Evolutionary conservation across 2,113 vertebrate species (phyloP).

Genomic region (Eira barbara): DNA sequence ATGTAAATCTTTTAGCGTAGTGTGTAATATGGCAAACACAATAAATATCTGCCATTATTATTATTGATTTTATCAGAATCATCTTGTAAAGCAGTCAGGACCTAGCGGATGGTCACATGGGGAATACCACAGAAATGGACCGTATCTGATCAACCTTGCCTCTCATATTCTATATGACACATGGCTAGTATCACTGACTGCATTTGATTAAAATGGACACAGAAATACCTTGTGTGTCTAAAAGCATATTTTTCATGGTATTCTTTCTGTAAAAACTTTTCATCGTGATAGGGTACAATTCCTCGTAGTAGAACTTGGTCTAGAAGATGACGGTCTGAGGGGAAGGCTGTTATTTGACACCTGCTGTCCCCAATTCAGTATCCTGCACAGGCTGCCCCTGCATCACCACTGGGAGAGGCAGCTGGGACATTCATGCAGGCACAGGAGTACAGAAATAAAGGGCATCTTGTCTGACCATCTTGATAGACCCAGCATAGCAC

Average conservation of each 20-base stretch:
- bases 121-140: not conserved
- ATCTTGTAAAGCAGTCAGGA: not conserved
- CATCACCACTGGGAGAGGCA: not conserved
- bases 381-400: not conserved
- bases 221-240: not conserved
- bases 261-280: not conserved
- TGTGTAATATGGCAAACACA: not conserved
- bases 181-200: not conserved
- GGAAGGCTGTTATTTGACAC: not conserved
- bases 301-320: not conserved
- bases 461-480: not conserved
- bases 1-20: not conserved
- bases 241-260: not conserved
- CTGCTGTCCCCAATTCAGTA: not conserved
- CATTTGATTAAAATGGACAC: slow-evolving; percentile 10
- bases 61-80: not conserved
- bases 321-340: not conserved
- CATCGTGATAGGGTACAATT: not conserved
- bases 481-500: not conserved
- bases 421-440: not conserved
- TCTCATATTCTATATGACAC: not conserved
- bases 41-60: not conserved
- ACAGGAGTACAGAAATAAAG: not conserved
- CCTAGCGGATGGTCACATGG: not conserved
- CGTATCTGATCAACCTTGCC: not conserved